Conservation (phyloP, 2,113 vertebrate genomes). For the Tapirus terrestris region DNA sequence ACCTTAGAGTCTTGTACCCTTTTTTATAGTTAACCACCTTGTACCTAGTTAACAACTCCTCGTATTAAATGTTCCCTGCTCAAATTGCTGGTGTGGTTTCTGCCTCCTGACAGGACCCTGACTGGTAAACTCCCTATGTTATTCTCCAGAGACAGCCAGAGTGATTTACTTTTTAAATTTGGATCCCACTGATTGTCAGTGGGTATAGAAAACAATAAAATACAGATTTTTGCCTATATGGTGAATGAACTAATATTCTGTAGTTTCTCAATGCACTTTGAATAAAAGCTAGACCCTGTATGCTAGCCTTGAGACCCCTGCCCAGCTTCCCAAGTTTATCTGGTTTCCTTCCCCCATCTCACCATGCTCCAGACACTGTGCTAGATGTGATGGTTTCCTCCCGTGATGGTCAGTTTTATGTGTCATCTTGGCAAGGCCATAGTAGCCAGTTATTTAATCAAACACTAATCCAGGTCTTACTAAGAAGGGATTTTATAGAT, state of each 20-base stretch:
- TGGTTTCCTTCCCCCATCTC: background rate
- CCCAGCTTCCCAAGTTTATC: background rate
- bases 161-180: background rate
- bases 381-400: background rate
- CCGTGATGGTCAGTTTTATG: background rate
- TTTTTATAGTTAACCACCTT: background rate
- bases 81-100: background rate
- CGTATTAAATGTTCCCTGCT: background rate
- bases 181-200: background rate
- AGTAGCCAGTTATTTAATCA: background rate
- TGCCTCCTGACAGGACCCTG: background rate
- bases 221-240: background rate
- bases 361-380: background rate
- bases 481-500: background rate
- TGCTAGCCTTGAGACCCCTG: background rate
- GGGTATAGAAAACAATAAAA: background rate
- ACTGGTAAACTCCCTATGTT: background rate
- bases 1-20: background rate
- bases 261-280: background rate
- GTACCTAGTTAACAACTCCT: background rate
- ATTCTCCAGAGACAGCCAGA: slow-evolving; percentile 7
- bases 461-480: background rate
- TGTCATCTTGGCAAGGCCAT: background rate
- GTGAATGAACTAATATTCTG: background rate
- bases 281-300: background rate